Evolutionary conservation across 1,140 invertebrate species (phyloP).

Genomic region (Trichonephila clavata): DNA sequence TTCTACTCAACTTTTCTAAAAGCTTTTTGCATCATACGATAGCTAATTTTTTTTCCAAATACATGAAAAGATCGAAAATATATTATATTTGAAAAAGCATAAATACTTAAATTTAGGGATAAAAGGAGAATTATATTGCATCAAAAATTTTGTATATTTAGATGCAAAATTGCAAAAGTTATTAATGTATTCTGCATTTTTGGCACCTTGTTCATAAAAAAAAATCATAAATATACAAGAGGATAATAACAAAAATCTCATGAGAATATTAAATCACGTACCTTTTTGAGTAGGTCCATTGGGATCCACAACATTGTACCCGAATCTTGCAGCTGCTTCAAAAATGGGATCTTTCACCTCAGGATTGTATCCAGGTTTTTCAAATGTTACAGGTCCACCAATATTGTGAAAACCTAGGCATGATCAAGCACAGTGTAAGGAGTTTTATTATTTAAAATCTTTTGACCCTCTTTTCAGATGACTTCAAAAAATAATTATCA

Average conservation of each 20-base stretch:
- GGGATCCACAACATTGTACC: neutral
- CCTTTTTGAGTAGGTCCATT: constrained; percentile 12
- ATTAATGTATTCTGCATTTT: neutral
- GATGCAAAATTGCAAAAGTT: neutral
- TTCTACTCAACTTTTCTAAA: no score
- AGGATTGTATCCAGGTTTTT: constrained; percentile 85
- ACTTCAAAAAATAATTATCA: no score
- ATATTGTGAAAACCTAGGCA: constrained; percentile 86
- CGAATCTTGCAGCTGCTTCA: neutral
- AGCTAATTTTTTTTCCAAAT: no score
- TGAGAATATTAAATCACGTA: neutral
- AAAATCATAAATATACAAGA: neutral
- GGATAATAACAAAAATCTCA: neutral
- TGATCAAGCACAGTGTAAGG: no score
- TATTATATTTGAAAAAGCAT: no score
- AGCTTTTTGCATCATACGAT: no score
- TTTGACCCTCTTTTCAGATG: no score
- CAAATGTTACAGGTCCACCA: constrained; percentile 90
- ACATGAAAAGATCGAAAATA: no score
- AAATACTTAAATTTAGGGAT: no score
- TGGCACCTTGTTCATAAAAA: no score
- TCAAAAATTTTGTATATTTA: neutral
- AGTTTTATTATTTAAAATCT: no score
- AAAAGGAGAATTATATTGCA: no score
- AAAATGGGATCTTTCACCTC: neutral